These are phyloP conservation scores for Aleiodes sp. DNA, from an alignment of 1,140 invertebrate species.

Conservation along the genomic window DNA sequence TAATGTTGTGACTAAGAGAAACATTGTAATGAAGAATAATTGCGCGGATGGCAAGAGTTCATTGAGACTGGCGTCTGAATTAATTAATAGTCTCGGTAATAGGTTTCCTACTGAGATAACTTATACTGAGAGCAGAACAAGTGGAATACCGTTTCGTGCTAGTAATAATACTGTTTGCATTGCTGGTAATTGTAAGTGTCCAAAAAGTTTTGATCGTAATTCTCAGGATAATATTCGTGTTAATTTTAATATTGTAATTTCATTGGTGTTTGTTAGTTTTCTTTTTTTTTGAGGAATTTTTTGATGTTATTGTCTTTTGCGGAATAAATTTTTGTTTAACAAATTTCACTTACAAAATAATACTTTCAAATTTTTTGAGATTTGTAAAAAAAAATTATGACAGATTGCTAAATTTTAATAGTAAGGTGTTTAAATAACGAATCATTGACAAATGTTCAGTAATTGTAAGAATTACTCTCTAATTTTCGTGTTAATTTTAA, in stretches of 20 bases:
- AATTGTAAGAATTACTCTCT: too few species aligned
- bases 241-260: conserved; percentile 30
- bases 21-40: conserved; percentile 40
- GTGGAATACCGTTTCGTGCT: conserved; percentile 13
- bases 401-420: too few species aligned
- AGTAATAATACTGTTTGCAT: conserved; percentile 51
- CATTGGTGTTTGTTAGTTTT: too few species aligned
- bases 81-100: conserved; percentile 44
- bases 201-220: conserved; percentile 39
- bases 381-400: too few species aligned
- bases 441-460: too few species aligned
- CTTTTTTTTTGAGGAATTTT: too few species aligned
- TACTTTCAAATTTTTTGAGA: too few species aligned
- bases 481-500: too few species aligned
- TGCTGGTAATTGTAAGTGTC: conserved; percentile 52
- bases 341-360: too few species aligned
- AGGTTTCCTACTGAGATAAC: conserved; percentile 48
- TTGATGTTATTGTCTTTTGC: too few species aligned
- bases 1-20: conserved; percentile 38
- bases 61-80: conserved; percentile 41
- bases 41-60: conserved; percentile 52
- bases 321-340: conserved; percentile 22
- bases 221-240: conserved; percentile 26
- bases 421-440: too few species aligned
- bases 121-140: conserved; percentile 37